These are phyloP conservation scores for Harpalus rubripes DNA, from an alignment of 2,888 invertebrate species.

Conservation along the genomic window DNA sequence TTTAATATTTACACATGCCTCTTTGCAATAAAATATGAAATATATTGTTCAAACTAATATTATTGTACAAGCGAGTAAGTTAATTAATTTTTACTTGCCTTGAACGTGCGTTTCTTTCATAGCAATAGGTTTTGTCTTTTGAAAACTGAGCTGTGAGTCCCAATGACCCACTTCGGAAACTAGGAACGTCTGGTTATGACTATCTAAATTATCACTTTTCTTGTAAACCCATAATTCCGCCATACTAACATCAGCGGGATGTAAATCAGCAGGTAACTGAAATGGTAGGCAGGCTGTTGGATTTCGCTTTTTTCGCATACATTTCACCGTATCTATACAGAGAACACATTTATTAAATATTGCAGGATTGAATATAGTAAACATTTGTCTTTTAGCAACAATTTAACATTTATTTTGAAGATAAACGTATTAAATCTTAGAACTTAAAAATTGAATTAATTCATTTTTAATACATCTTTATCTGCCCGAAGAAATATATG, in stretches of 20 bases:
- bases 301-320: slow-evolving; percentile 78
- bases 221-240: slow-evolving; percentile 92
- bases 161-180: slow-evolving; percentile 89
- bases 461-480: background rate
- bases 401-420: background rate
- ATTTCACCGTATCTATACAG: slow-evolving; percentile 78
- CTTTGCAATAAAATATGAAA: background rate
- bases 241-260: slow-evolving; percentile 86
- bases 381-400: background rate
- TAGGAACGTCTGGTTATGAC: slow-evolving; percentile 87
- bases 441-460: background rate
- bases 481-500: background rate
- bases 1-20: background rate
- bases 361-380: no score
- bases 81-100: slow-evolving; percentile 76
- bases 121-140: slow-evolving; percentile 88
- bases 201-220: slow-evolving; percentile 82
- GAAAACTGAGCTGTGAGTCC: slow-evolving; percentile 84
- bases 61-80: background rate
- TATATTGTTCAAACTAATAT: background rate
- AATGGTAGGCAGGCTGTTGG: slow-evolving; percentile 89
- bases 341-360: no score
- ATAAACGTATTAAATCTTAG: background rate
- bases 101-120: slow-evolving; percentile 87
- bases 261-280: slow-evolving; percentile 87